Conservation (phyloP, 2,113 vertebrate genomes). For the Isichthys henryi region DNA sequence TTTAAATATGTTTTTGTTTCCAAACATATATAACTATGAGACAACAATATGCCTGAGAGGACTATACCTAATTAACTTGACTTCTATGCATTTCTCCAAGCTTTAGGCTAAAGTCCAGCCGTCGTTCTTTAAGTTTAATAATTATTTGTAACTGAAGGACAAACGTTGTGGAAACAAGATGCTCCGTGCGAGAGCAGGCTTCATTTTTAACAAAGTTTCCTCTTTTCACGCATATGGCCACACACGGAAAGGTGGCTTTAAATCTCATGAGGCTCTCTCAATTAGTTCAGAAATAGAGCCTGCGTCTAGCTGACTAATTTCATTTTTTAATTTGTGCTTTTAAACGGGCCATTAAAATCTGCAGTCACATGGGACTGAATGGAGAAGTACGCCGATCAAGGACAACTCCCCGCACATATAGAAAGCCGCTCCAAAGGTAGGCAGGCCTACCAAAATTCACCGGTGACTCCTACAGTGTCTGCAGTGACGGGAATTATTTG, state of each 20-base stretch:
- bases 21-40: not conserved
- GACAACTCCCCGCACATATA: conserved; percentile 27
- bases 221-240: not conserved
- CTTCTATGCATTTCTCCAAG: not conserved
- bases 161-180: not conserved
- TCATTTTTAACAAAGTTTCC: not conserved
- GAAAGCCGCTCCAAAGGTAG: conserved; percentile 14
- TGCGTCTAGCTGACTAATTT: conserved; percentile 6
- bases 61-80: not conserved
- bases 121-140: not conserved
- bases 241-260: not conserved
- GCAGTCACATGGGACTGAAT: conserved; percentile 30
- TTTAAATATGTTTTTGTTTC: not conserved
- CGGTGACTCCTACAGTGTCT: not conserved
- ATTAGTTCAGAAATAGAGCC: not conserved
- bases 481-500: not conserved
- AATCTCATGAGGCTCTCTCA: not conserved
- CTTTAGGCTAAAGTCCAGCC: not conserved
- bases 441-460: not conserved
- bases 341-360: conserved; percentile 26
- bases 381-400: conserved; percentile 31
- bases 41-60: not conserved
- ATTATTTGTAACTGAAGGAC: not conserved
- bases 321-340: conserved; percentile 17
- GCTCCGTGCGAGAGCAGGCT: not conserved